Percentiles rank a stretch among this genome's conserved stretches.
These are phyloP conservation scores for Fulmarus glacialis DNA, from an alignment of 2,113 vertebrate species.

Conservation along the genomic window DNA sequence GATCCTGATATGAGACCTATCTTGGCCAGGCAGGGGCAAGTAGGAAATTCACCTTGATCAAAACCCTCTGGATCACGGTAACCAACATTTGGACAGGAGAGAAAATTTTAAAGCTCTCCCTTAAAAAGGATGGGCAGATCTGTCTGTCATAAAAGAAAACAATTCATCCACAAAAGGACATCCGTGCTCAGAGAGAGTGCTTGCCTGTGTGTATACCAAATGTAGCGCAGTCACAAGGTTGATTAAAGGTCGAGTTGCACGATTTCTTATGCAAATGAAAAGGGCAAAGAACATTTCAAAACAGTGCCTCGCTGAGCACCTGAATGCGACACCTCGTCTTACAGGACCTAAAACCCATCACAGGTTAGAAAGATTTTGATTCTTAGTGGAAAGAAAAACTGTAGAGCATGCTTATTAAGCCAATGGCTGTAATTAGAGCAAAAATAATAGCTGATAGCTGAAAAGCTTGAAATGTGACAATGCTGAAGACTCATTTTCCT, in stretches of 20 bases:
- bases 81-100: neutral
- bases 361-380: neutral
- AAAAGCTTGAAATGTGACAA: neutral
- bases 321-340: neutral
- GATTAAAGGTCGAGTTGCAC: neutral
- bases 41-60: neutral
- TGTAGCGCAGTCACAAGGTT: neutral
- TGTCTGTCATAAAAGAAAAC: neutral
- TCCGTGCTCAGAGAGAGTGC: neutral
- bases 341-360: neutral
- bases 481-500: neutral
- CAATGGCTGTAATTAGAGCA: neutral
- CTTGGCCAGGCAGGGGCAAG: neutral
- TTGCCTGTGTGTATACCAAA: neutral
- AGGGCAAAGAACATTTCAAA: neutral
- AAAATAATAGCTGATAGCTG: neutral
- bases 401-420: neutral
- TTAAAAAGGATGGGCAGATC: neutral
- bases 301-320: neutral
- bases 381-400: neutral
- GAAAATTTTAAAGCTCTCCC: neutral
- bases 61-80: neutral
- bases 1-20: neutral
- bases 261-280: neutral
- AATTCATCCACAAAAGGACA: neutral